Evolutionary conservation across 2,888 invertebrate species (phyloP), one percentile per base, ranked within the genome.

Genomic region (Ornithoptera alexandrae): DNA sequence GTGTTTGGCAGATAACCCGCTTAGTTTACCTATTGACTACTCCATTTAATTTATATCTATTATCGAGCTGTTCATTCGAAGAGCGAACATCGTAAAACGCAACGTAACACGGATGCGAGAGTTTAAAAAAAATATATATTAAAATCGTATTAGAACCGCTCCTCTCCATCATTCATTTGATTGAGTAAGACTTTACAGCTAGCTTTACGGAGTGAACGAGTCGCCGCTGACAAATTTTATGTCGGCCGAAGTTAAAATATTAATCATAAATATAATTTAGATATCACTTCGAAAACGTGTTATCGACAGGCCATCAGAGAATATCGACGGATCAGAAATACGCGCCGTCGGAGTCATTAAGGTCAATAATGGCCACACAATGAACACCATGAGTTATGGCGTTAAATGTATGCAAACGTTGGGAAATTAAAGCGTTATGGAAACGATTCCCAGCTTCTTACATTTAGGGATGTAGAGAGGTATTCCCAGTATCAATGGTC

Each of bases 221-320:
- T 73, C 69, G 69, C 70, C 65, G 69, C 71, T 69, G 71, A 70
- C 74, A 72, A 72, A 72, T 71, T 74, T 75, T 72, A 76, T 71
- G 71, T 74, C 72, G 71, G 73, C 73, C 72, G 69, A 65, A 58
- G 66, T 73, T 78, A 74, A 79, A 75, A 75, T 78, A 78, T 77
- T 68, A 71, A 72, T 76, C 76, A 65, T 76, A 75, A 77, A 77
- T 74, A 76, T 75, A 76, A 75, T 75, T 76, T 74, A 72, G 74
- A 76, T 67, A 73, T 72, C 69, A 72, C 71, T 72, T 70, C 68
- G 36, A 50, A 71, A 67, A 69, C 69, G 18, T 70, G 70, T 67
- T 70, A 71, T 74, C 72, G 72, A 76, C 74, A 70, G 67, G 36
- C 64, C 64, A 65, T 76, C 72, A 73, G 69, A 72, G 69, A 70